Evolutionary conservation across 1,140 invertebrate genomes (phyloP).

Genomic region (Mya arenaria): DNA sequence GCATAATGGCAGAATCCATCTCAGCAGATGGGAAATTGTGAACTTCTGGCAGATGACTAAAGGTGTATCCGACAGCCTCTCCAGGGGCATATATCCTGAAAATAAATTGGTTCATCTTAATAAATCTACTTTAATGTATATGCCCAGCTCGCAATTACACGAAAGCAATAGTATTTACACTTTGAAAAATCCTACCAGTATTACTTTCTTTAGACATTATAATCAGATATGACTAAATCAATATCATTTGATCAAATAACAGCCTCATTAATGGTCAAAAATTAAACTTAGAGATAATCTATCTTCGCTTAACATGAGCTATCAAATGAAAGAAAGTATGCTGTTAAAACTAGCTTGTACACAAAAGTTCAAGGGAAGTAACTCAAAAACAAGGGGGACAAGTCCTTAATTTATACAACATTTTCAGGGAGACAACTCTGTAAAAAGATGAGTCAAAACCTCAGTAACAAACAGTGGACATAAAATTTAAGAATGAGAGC

Average conservation of each 20-base stretch:
- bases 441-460: constrained; percentile 89
- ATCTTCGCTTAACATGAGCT: too few relatives aligned
- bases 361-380: too few relatives aligned
- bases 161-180: not conserved
- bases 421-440: constrained; percentile 83
- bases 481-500: too few relatives aligned
- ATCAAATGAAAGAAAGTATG: too few relatives aligned
- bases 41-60: constrained; percentile 87
- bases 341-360: too few relatives aligned
- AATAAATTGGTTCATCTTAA: constrained; percentile 10
- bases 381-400: too few relatives aligned
- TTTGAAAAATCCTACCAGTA: not conserved
- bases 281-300: too few relatives aligned
- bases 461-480: constrained; percentile 97
- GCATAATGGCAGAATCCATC: constrained; percentile 56
- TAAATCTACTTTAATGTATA: not conserved
- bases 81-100: constrained; percentile 83
- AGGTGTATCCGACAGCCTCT: constrained; percentile 83
- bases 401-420: too few relatives aligned
- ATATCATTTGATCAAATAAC: too few relatives aligned
- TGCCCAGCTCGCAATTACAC: not conserved
- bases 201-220: too few relatives aligned
- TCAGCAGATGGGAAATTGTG: constrained; percentile 92
- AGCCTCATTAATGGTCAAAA: too few relatives aligned
- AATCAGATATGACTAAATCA: too few relatives aligned